Percentiles rank a stretch among this genome's conserved stretches.
These are phyloP conservation scores for Mirounga angustirostris DNA, from an alignment of 2,113 vertebrate genomes.

Conservation along the genomic window DNA sequence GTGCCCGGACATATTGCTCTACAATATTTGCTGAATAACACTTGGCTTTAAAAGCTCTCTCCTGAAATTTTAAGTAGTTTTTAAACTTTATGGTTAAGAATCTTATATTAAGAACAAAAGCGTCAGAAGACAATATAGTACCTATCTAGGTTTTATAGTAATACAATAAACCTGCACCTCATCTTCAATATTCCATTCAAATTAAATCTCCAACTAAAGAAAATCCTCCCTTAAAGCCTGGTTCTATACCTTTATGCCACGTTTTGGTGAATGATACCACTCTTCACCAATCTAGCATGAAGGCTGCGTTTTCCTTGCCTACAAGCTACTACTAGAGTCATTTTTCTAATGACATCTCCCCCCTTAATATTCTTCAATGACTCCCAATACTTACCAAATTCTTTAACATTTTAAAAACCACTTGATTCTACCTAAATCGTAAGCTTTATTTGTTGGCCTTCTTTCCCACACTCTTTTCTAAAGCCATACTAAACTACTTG, in stretches of 20 bases:
- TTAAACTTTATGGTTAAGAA: conserved; percentile 32
- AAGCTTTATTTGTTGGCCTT: background rate
- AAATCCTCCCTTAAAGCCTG: conserved; percentile 8
- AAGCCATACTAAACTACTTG: conserved; percentile 21
- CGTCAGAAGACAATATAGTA: background rate
- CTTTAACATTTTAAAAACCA: background rate
- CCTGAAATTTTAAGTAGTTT: conserved; percentile 34
- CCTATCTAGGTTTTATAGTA: conserved; percentile 20
- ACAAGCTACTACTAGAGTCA: background rate
- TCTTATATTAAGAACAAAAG: background rate
- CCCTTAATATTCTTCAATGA: background rate
- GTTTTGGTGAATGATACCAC: background rate
- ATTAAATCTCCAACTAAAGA: conserved; percentile 48
- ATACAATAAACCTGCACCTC: background rate
- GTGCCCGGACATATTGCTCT: background rate
- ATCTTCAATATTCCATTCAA: conserved; percentile 36
- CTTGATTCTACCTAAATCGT: background rate
- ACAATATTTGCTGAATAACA: background rate
- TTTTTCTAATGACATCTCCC: background rate
- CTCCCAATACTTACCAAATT: background rate
- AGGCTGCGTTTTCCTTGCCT: background rate
- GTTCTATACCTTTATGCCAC: background rate
- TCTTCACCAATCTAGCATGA: background rate
- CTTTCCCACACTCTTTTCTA: background rate
- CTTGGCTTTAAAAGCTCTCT: conserved; percentile 31